phyloP scores from a whole-genome alignment of 2,888 invertebrate genomes.

The Mongoloraphidia duomilia region DNA sequence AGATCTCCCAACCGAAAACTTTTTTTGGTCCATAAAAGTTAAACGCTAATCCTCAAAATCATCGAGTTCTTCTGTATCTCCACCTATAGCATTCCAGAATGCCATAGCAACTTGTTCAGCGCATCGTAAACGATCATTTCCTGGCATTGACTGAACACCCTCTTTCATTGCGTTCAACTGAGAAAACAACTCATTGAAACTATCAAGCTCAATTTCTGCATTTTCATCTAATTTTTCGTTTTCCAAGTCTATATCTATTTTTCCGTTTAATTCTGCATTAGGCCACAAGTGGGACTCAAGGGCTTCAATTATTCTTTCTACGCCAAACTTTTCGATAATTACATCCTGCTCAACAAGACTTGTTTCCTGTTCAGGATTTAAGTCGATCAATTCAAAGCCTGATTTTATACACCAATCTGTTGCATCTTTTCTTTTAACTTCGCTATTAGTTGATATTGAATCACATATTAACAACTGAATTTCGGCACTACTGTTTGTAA shows the following conservation, averaged over 20 bases:
- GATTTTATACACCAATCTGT: constrained; percentile 50
- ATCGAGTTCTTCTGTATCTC: constrained; percentile 51
- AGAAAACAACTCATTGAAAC: constrained; percentile 49
- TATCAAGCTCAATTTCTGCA: constrained; percentile 21
- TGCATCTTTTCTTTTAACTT: constrained; percentile 29
- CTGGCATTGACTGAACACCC: constrained; percentile 43
- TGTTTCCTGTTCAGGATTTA: constrained; percentile 31
- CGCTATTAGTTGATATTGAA: constrained; percentile 30
- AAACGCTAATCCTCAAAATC: constrained; percentile 24
- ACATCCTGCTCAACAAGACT: constrained; percentile 29
- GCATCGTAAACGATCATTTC: constrained; percentile 48
- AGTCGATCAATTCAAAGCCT: constrained; percentile 54
- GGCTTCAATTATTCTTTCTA: constrained; percentile 51
- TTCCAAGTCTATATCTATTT: constrained; percentile 9
- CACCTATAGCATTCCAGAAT: constrained; percentile 62
- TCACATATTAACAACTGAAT: constrained; percentile 44
- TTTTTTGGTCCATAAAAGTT: too few relatives aligned
- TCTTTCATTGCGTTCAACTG: constrained; percentile 53
- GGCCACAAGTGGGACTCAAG: constrained; percentile 60
- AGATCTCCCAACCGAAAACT: too few relatives aligned
- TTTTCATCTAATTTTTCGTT: constrained; percentile 7
- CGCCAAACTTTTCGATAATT: constrained; percentile 46
- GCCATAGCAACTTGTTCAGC: constrained; percentile 59
- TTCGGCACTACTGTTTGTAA: constrained; percentile 28
- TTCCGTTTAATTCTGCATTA: constrained; percentile 48